Base-by-base conservation (phyloP, 1,140 invertebrate genomes). In the Aphidius ervi region DNA sequence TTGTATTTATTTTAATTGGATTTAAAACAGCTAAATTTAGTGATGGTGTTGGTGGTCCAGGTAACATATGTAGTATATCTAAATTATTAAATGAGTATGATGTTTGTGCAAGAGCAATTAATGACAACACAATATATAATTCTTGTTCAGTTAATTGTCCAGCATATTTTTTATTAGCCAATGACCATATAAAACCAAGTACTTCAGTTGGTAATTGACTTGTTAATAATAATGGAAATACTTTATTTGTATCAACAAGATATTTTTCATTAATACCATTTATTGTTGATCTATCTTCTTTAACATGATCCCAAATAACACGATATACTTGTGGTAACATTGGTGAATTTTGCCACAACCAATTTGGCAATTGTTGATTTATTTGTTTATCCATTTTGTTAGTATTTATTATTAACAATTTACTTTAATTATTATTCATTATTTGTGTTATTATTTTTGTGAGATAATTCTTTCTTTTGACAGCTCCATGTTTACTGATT, bases 81-180 rank as follows among this genome's bases (percentile, higher is more conserved):
- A 84, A 57, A 56, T 75, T 80, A 46, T 78, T 81, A 56, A 83
- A 81, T 5, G 76, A 74, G 59, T 82, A 81, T 5, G 84, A 84
- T 57, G 80, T 83, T 76, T 88, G 87, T 37, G 84, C 83, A 0
- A 88, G 71, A 10, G 84, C 84, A 37, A 88, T 82, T 5, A 88
- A 70, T 16, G 85, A 85, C 48, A 88, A 71, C 37, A 85, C 75
- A 5, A 85, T 72, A 65, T 84, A 86, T 5, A 88, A 71, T 67
- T 88, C 86, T 64, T 83, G 75, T 61, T 83, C 81, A 0, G 81
- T 84, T n/a, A 88, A 74, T 48, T 83, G 78, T 6, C 86, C 86
- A 16, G 85, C 82, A 39, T 82, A 81, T 39, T 81, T 83, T 61
- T 81, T 77, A 71, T 88, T 88, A 3, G 82, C 83, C 63, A 87